Percentiles rank a stretch among this genome's conserved stretches.
These are phyloP conservation scores for Phrynosoma blainvillii DNA, from an alignment of 2,113 vertebrate genomes.

Conservation along the genomic window DNA sequence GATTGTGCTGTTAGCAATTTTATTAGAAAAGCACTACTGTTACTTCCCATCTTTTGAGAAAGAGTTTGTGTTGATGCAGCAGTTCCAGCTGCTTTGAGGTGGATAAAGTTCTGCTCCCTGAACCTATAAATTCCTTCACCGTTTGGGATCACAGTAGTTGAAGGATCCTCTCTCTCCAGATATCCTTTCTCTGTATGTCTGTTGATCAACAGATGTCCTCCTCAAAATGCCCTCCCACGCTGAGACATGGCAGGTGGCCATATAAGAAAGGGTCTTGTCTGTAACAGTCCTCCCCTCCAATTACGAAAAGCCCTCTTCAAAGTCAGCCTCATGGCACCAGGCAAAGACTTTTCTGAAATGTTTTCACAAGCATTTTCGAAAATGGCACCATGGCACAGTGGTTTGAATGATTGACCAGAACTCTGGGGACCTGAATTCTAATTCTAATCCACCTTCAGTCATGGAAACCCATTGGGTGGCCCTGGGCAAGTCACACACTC, in stretches of 20 bases:
- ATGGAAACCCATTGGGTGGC: too few species aligned
- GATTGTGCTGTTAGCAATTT: background rate
- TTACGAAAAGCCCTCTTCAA: background rate
- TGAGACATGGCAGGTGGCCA: background rate
- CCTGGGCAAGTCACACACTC: too few species aligned
- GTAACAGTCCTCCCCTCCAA: too few species aligned
- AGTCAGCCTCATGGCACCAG: too few species aligned
- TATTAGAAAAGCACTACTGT: background rate
- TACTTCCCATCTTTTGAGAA: background rate
- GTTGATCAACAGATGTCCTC: background rate
- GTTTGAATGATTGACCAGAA: too few species aligned
- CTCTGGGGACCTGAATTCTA: too few species aligned
- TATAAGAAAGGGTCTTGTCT: background rate
- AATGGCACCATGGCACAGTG: too few species aligned
- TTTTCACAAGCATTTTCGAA: background rate
- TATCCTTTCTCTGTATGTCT: background rate
- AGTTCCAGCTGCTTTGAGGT: background rate
- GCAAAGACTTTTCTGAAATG: background rate
- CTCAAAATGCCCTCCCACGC: background rate
- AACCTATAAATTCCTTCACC: background rate
- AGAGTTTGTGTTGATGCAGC: background rate
- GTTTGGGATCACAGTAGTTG: background rate
- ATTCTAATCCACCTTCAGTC: too few species aligned
- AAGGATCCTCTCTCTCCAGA: background rate
- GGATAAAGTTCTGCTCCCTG: background rate